phyloP scores from a whole-genome alignment of 2,888 invertebrate species.

The Noctua comes region DNA sequence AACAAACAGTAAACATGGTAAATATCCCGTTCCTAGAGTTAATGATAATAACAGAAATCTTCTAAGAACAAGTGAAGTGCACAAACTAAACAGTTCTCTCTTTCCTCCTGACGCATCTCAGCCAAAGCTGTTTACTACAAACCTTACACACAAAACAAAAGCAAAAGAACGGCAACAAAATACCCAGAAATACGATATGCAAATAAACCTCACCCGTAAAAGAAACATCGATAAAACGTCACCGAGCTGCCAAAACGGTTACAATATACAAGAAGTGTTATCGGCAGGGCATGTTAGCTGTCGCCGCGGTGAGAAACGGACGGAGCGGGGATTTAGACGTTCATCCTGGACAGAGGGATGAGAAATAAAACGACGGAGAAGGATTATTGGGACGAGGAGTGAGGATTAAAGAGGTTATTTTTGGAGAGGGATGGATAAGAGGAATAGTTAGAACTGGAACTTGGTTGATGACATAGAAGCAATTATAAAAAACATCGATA shows the following conservation, averaged over 20 bases:
- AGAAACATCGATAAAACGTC: slow-evolving; percentile 68
- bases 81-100: neutral
- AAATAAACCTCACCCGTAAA: slow-evolving; percentile 65
- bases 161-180: slow-evolving; percentile 39
- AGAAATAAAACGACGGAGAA: slow-evolving; percentile 56
- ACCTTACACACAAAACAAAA: slow-evolving; percentile 36
- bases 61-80: neutral
- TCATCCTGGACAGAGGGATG: slow-evolving; percentile 69
- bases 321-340: slow-evolving; percentile 80
- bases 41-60: neutral
- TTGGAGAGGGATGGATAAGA: neutral
- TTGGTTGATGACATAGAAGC: neutral
- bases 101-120: slow-evolving; percentile 1
- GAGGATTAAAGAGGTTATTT: slow-evolving; percentile 6
- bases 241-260: slow-evolving; percentile 70
- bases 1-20: no score
- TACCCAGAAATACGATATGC: slow-evolving; percentile 64
- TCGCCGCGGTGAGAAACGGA: slow-evolving; percentile 79
- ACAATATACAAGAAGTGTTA: slow-evolving; percentile 75
- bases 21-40: no score
- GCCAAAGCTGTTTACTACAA: slow-evolving; percentile 44
- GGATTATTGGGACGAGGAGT: slow-evolving; percentile 38
- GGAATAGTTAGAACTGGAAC: neutral
- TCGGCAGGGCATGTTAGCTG: slow-evolving; percentile 76
- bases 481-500: slow-evolving; percentile 56